Evolutionary conservation across 2,888 invertebrate genomes (phyloP).

Genomic region (Cephus rjabovi): DNA sequence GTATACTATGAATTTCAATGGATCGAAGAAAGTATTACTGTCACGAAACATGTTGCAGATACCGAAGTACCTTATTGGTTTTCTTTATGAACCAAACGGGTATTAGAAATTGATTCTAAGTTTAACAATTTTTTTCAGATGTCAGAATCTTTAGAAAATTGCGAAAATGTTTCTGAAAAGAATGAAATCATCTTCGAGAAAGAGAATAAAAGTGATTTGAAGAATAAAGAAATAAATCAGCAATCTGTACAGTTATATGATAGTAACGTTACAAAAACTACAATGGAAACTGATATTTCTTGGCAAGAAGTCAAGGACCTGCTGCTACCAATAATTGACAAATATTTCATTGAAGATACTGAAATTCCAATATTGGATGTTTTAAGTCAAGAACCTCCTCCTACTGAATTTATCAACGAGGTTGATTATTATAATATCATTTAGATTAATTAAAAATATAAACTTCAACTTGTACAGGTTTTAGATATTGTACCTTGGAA

Average conservation of each 20-base stretch:
- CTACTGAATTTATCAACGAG: conserved; percentile 27
- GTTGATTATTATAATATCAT: conserved; percentile 22
- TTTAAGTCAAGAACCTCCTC: conserved; percentile 16
- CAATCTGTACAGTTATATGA: not conserved
- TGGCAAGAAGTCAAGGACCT: conserved; percentile 27
- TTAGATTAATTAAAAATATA: conserved; percentile 2
- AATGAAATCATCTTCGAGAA: not conserved
- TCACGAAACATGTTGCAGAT: not conserved
- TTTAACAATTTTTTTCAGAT: not conserved
- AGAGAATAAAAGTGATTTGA: not conserved
- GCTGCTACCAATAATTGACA: conserved; percentile 25
- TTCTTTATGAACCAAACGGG: not conserved
- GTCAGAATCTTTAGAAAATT: not conserved
- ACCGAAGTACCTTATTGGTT: not conserved
- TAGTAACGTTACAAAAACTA: not conserved
- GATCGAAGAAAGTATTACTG: conserved; percentile 34
- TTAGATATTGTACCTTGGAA: conserved; percentile 36
- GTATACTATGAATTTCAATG: conserved; percentile 67
- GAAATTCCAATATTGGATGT: conserved; percentile 32
- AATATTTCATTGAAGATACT: conserved; percentile 24
- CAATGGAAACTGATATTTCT: not conserved
- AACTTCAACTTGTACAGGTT: conserved; percentile 23
- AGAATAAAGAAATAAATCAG: not conserved
- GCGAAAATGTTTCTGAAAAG: not conserved
- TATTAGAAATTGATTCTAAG: not conserved